phyloP scores from a whole-genome alignment of 2,113 vertebrate species.

The Lepisosteus oculatus region DNA sequence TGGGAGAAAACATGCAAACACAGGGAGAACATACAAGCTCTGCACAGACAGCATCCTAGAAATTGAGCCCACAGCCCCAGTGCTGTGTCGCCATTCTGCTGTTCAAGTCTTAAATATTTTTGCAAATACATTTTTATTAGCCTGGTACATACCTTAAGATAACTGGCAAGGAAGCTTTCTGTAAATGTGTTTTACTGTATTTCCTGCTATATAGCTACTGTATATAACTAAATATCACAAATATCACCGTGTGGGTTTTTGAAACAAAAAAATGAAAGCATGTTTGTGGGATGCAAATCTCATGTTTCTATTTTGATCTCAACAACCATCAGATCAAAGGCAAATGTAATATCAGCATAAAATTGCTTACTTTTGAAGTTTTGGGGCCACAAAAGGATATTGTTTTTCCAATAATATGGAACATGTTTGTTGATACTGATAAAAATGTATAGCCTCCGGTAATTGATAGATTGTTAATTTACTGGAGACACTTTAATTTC shows the following conservation, averaged over 20 bases:
- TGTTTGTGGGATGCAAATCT: too few relatives aligned
- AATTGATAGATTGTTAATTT: slow-evolving; percentile 66
- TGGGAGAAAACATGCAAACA: too few relatives aligned
- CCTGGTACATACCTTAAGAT: too few relatives aligned
- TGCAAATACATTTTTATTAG: too few relatives aligned
- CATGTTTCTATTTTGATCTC: slow-evolving; percentile 51
- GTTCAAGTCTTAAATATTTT: too few relatives aligned
- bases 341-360: slow-evolving; percentile 43
- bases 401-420: slow-evolving; percentile 64
- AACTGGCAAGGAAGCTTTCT: too few relatives aligned
- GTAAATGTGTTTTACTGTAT: too few relatives aligned
- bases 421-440: slow-evolving; percentile 51
- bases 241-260: slow-evolving; percentile 7
- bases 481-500: slow-evolving; percentile 55
- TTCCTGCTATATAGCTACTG: too few relatives aligned
- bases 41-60: too few relatives aligned
- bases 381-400: slow-evolving; percentile 44
- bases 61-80: too few relatives aligned
- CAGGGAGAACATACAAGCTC: too few relatives aligned
- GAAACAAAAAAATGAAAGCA: not conserved
- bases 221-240: not conserved
- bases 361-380: slow-evolving; percentile 57
- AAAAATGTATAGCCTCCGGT: slow-evolving; percentile 40
- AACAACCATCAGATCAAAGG: slow-evolving; percentile 54
- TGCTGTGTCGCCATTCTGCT: too few relatives aligned